Base-by-base conservation (phyloP, 2,888 invertebrate species). In the Corythucha ciliata region DNA sequence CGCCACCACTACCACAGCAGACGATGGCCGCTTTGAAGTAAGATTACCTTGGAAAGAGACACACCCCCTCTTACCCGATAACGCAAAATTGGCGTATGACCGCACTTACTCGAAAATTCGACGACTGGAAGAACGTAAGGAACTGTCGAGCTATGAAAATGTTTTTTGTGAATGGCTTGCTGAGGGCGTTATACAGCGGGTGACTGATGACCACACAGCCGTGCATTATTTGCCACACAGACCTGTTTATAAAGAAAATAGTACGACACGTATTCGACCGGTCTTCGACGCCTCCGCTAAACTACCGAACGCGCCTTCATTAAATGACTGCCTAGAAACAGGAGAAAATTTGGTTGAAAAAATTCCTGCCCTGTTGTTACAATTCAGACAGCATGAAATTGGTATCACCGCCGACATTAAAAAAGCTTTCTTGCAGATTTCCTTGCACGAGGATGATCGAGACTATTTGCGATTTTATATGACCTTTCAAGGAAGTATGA, bases 21-120 rank as follows among this genome's bases (percentile, higher is more conserved):
- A 52, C 2, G 59, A 63, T 8, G 60, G 62, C 5, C 57, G 65
- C 2, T 68, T 64, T 53, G 63, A 62, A 45, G 63, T 66, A 2
- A 26, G 49, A 20, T 53, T 66, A 7, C 65, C 66, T 6, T 65
- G 64, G 64, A 57, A 62, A 16, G 62, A 63, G n/a, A 61, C 58
- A 41, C 64, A 64, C 51, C 61, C 62, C 1, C 61, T 59, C 4
- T 37, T 67, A 1, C 42, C 59, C 10, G 46, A 41, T 39, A 64
- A 65, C 55, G 59, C 54, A 24, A 44, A 57, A 8, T 18, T 60
- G 10, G 59, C 63, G 47, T 39, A 16, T 60, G 56, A 2, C 36
- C 59, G 5, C 55, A 56, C n/a, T 62, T 56, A 48, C 39, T 64
- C 8, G 46, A 53, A n/a, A 29, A 41, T 5, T 48, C 59, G 39